Conservation (phyloP, 2,113 vertebrate species). For the Trematomus loennbergii region DNA sequence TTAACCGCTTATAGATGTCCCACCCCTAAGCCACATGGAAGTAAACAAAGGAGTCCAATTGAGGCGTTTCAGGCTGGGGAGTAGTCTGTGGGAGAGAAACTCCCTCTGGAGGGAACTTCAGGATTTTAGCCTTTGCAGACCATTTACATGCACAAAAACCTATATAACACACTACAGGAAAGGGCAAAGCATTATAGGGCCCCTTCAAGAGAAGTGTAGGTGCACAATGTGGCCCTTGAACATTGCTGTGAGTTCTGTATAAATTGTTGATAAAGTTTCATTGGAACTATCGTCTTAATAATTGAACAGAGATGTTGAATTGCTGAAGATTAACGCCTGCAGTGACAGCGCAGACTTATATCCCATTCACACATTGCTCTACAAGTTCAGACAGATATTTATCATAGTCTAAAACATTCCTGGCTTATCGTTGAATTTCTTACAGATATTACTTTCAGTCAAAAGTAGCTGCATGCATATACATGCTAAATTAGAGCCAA, state of each 20-base stretch:
- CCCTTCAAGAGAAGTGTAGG: too few species aligned
- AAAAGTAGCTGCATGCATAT: background rate
- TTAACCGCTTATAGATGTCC: too few species aligned
- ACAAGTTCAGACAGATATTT: conserved; percentile 4
- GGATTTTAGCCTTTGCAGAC: too few species aligned
- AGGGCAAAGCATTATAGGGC: too few species aligned
- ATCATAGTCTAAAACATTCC: conserved; percentile 3
- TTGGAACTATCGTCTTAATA: background rate
- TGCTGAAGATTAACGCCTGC: background rate
- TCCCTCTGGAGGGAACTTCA: too few species aligned
- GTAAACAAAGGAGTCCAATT: too few species aligned
- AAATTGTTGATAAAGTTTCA: background rate
- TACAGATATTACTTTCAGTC: background rate
- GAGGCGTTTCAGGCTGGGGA: too few species aligned
- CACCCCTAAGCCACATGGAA: too few species aligned
- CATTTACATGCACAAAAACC: too few species aligned
- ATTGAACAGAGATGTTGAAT: background rate
- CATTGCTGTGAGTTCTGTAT: background rate
- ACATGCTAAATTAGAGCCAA: background rate
- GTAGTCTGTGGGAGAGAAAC: too few species aligned
- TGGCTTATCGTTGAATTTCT: background rate
- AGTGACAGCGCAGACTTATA: background rate
- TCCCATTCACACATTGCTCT: conserved; percentile 5
- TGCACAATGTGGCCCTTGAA: too few species aligned
- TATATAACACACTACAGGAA: too few species aligned